phyloP scores from a whole-genome alignment of 2,888 invertebrate species.

The Aporophyla lueneburgensis region DNA sequence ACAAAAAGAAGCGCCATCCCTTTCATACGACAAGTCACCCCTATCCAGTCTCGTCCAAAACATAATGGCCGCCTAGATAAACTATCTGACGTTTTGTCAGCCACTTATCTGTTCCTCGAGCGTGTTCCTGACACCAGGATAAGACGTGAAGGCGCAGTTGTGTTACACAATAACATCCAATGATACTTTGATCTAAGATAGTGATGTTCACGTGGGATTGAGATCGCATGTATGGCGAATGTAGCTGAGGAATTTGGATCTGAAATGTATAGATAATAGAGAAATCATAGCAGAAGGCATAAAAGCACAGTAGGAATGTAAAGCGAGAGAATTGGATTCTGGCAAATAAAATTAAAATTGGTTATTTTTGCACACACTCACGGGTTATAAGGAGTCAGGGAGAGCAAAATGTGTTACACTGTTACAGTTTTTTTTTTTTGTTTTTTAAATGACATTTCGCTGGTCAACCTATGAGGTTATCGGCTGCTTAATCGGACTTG shows the following conservation, averaged over 20 bases:
- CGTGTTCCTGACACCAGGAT: constrained; percentile 51
- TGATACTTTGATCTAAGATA: constrained; percentile 34
- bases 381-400: no score
- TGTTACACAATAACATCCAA: constrained; percentile 41
- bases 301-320: no score
- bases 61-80: constrained; percentile 29
- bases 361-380: not conserved
- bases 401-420: no score
- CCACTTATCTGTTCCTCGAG: constrained; percentile 45
- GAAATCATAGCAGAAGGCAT: no score
- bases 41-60: not conserved
- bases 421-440: no score
- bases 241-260: not conserved
- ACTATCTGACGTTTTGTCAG: constrained; percentile 61
- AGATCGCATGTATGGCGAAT: constrained; percentile 6
- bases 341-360: not conserved
- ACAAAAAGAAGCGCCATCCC: not conserved
- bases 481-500: no score
- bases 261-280: no score
- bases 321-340: not conserved
- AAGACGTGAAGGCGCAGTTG: constrained; percentile 30
- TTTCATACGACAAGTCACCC: not conserved
- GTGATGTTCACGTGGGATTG: constrained; percentile 29
- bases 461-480: no score
- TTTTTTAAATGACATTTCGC: no score